A percentile compares a stretch with the other conserved stretches of the same genome.
Evolutionary conservation across 2,888 invertebrate genomes (phyloP).

Genomic region (Drosophila mimica): DNA sequence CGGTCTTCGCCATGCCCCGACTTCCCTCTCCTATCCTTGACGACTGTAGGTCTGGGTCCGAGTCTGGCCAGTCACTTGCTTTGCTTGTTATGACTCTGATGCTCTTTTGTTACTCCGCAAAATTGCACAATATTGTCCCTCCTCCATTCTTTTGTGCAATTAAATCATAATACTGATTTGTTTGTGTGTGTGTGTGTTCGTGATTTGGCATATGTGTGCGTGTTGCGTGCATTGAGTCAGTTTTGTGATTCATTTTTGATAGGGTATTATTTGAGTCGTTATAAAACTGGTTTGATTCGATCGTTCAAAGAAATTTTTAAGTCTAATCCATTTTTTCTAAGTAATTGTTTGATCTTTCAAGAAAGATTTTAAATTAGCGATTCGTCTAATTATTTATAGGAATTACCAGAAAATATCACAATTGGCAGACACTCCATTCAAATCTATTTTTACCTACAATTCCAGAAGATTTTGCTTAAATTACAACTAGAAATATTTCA

Average conservation of each 20-base stretch:
- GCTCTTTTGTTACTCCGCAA: conserved; percentile 59
- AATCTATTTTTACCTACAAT: background rate
- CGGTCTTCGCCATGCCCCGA: conserved; percentile 4
- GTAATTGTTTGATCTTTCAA: background rate
- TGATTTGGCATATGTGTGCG: conserved; percentile 7
- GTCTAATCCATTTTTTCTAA: background rate
- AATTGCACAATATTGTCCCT: conserved; percentile 64
- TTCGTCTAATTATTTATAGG: background rate
- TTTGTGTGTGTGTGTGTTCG: conserved; percentile 8
- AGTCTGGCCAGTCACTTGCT: conserved; percentile 57
- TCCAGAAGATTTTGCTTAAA: background rate
- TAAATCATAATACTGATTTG: conserved; percentile 54
- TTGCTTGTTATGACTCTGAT: conserved; percentile 59
- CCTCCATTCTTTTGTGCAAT: conserved; percentile 52
- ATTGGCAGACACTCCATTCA: too few relatives aligned
- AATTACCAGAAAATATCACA: background rate
- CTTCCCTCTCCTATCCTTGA: background rate
- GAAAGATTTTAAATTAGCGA: background rate
- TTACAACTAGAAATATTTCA: background rate
- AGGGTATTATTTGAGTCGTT: background rate
- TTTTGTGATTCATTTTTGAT: background rate
- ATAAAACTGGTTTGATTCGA: background rate
- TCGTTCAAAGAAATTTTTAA: background rate
- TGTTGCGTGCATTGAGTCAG: background rate
- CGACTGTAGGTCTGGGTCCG: conserved; percentile 42